Evolutionary conservation across 2,113 vertebrate genomes (phyloP).

Genomic region (Lamprotornis superbus): DNA sequence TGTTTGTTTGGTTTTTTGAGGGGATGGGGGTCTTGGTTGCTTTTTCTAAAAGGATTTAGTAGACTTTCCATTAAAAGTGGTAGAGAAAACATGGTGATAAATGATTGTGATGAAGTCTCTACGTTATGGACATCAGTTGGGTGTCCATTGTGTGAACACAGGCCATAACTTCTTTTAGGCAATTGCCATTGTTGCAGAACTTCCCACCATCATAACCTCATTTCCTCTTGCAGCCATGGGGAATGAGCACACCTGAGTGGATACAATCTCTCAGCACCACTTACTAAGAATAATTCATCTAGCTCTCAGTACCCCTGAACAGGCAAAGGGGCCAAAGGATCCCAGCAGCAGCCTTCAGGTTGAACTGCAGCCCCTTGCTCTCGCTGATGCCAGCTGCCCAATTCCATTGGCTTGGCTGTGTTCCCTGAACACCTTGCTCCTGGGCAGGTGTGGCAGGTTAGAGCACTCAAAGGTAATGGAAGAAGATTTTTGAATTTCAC

Average conservation of each 20-base stretch:
- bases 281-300: neutral
- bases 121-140: neutral
- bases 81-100: neutral
- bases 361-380: neutral
- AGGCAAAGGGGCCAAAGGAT: neutral
- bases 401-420: neutral
- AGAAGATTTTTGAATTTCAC: neutral
- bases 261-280: neutral
- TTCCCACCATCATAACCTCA: neutral
- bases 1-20: neutral
- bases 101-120: neutral
- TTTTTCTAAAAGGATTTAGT: neutral
- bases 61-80: neutral
- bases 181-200: neutral
- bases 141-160: rapidly evolving
- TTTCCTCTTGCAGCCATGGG: neutral
- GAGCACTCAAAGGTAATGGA: neutral
- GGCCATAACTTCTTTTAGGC: neutral
- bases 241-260: rapidly evolving
- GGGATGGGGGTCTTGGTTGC: neutral
- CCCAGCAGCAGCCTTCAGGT: neutral
- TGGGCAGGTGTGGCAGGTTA: neutral
- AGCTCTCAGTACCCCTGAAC: neutral
- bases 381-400: neutral
- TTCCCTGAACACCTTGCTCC: neutral